phyloP scores from a whole-genome alignment of 1,140 invertebrate genomes.

The Thaumetopoea pityocampa region DNA sequence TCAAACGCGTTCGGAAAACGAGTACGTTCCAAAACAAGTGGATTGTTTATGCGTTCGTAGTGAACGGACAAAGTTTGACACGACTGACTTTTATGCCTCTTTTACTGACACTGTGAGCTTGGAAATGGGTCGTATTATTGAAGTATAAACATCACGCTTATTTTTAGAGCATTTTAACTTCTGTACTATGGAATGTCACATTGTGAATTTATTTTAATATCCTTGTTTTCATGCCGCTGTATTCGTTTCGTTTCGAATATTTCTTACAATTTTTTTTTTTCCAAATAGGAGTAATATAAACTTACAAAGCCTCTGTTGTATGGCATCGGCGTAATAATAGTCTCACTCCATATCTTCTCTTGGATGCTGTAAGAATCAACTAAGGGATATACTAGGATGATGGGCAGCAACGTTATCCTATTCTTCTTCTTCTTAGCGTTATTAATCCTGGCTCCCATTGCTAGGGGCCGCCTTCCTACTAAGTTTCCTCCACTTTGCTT shows the following conservation, averaged over 20 bases:
- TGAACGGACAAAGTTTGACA: slow-evolving; percentile 38
- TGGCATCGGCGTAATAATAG: no score
- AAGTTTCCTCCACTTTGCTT: no score
- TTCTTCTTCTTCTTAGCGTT: no score
- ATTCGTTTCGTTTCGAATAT: slow-evolving; percentile 17
- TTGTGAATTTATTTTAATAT: slow-evolving; percentile 22
- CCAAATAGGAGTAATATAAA: no score
- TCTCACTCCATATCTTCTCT: no score
- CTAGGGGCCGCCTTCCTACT: no score
- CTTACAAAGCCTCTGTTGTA: no score
- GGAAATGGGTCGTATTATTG: slow-evolving; percentile 51
- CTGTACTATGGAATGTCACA: slow-evolving; percentile 49
- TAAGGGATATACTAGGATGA: no score
- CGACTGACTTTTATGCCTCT: slow-evolving; percentile 49
- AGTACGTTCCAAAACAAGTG: slow-evolving; percentile 32
- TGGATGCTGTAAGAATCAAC: no score
- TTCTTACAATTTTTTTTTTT: slow-evolving; percentile 2
- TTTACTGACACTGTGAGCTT: slow-evolving; percentile 36
- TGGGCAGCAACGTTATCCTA: no score
- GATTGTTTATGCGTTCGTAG: slow-evolving; percentile 41
- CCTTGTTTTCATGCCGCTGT: slow-evolving; percentile 23
- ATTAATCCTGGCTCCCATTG: no score
- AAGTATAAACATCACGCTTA: slow-evolving; percentile 67
- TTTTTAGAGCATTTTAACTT: slow-evolving; percentile 56
- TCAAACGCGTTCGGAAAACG: slow-evolving; percentile 29